These are phyloP conservation scores for Varecia variegata DNA, from an alignment of 2,797 vertebrate species.

Conservation along the genomic window DNA sequence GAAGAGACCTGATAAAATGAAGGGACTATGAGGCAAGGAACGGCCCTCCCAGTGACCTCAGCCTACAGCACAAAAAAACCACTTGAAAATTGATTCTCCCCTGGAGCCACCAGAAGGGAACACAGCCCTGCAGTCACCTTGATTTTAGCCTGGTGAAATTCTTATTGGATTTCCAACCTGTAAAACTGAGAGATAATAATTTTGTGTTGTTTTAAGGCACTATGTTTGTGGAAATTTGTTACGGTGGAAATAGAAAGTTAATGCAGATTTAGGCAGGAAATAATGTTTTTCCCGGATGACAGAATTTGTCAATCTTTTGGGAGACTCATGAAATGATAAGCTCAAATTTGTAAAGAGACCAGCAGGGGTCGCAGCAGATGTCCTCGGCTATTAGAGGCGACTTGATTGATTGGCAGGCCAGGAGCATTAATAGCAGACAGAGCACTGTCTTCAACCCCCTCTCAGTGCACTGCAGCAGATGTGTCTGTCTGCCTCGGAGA, in stretches of 20 bases:
- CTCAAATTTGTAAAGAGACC: background rate
- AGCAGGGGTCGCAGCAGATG: background rate
- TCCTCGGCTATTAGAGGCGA: background rate
- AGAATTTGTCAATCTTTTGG: background rate
- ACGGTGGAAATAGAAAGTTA: background rate
- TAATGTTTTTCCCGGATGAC: background rate
- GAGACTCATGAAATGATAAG: background rate
- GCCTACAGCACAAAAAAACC: background rate
- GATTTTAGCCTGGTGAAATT: background rate
- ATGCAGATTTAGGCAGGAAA: background rate
- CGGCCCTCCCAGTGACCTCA: too few species aligned
- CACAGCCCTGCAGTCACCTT: too few species aligned
- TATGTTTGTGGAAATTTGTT: background rate
- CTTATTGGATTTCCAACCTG: background rate
- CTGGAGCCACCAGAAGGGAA: fast-evolving
- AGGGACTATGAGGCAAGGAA: background rate
- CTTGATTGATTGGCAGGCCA: background rate
- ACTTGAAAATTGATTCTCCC: fast-evolving
- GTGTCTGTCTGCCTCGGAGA: background rate
- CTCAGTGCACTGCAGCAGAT: background rate
- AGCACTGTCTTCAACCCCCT: fast-evolving
- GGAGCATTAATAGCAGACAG: background rate
- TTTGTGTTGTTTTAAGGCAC: background rate
- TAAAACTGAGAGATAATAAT: background rate
- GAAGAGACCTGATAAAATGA: background rate